Evolutionary conservation across 2,888 invertebrate genomes (phyloP).

Genomic region (Matsumyia berberina): DNA sequence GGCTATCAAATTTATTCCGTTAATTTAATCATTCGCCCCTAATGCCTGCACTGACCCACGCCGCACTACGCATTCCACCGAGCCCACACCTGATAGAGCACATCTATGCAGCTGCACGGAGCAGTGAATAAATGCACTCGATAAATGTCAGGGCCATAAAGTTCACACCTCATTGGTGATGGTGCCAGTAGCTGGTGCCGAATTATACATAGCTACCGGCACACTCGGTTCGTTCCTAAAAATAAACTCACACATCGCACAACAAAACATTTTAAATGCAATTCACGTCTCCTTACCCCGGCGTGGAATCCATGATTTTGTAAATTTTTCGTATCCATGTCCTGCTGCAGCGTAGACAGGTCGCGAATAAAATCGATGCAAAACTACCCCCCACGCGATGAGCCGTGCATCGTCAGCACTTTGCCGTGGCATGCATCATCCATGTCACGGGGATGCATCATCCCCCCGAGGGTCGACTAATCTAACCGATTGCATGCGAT

Average conservation of each 20-base stretch:
- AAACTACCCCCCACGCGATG: conserved; percentile 31
- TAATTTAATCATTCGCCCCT: conserved; percentile 50
- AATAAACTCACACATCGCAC: conserved; percentile 22
- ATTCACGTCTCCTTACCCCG: conserved; percentile 64
- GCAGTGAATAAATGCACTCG: conserved; percentile 20
- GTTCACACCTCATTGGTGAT: conserved; percentile 63
- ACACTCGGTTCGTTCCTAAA: conserved; percentile 34
- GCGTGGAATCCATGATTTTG: conserved; percentile 21
- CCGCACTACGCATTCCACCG: conserved; percentile 10
- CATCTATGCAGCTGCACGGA: background rate
- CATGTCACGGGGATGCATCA: conserved; percentile 43
- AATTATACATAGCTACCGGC: conserved; percentile 20
- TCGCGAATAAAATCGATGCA: conserved; percentile 52
- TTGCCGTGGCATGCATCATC: conserved; percentile 65
- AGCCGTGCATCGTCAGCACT: conserved; percentile 49
- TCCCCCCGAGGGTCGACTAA: conserved; percentile 16
- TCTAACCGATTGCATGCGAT: conserved; percentile 38
- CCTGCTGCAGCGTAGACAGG: conserved; percentile 31
- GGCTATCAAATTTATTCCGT: conserved; percentile 12
- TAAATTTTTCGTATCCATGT: conserved; percentile 56
- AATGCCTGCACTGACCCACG: conserved; percentile 36
- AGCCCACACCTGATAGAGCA: conserved; percentile 25
- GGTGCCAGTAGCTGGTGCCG: conserved; percentile 5
- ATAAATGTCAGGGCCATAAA: conserved; percentile 64
- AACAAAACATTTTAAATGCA: conserved; percentile 37